phyloP scores from a whole-genome alignment of 2,113 vertebrate genomes.

The Zootoca vivipara region DNA sequence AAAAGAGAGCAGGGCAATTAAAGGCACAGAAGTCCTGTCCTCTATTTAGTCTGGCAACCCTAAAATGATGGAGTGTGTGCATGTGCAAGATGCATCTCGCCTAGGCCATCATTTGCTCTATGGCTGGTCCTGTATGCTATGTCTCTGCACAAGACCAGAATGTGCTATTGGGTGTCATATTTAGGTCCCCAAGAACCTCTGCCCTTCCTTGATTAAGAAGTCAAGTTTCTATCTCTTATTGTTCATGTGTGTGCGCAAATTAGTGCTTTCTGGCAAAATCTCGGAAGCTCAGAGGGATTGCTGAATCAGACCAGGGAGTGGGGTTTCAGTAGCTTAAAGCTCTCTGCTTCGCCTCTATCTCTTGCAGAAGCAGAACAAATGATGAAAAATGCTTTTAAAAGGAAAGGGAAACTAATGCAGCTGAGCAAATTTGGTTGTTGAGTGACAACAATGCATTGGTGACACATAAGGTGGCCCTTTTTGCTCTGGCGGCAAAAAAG shows the following conservation, averaged over 20 bases:
- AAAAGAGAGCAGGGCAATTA: too few relatives aligned
- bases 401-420: too few relatives aligned
- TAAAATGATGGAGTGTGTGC: neutral
- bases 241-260: too few relatives aligned
- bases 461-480: too few relatives aligned
- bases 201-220: neutral
- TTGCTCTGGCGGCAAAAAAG: too few relatives aligned
- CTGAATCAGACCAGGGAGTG: neutral
- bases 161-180: neutral
- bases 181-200: too few relatives aligned
- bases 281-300: neutral
- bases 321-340: neutral
- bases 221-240: neutral
- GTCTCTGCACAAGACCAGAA: neutral
- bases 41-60: too few relatives aligned
- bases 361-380: neutral
- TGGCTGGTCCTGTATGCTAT: neutral
- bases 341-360: neutral
- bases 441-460: too few relatives aligned
- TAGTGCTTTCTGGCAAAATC: neutral
- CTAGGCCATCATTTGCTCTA: neutral
- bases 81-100: neutral
- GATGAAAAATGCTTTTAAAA: too few relatives aligned
- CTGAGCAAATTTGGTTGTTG: too few relatives aligned
- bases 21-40: too few relatives aligned